phyloP scores from a whole-genome alignment of 2,888 invertebrate species.

The Branchinecta sandiegonensis region DNA sequence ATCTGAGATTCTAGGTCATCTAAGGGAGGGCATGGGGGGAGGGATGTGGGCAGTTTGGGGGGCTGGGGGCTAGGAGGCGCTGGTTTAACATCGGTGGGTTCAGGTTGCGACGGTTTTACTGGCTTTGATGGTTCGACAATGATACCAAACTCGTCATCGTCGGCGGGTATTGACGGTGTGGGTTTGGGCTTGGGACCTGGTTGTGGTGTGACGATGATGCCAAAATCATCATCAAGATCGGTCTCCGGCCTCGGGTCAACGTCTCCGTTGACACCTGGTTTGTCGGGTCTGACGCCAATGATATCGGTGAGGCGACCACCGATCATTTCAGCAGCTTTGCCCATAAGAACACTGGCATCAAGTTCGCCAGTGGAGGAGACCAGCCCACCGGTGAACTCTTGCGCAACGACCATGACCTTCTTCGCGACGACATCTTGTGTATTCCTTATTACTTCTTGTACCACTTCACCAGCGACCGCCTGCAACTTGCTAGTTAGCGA shows the following conservation, averaged over 20 bases:
- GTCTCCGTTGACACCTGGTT: neutral
- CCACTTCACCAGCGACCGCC: conserved; percentile 4
- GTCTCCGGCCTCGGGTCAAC: neutral
- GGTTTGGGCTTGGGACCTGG: conserved; percentile 12
- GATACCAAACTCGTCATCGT: neutral
- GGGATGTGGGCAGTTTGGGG: conserved; percentile 8
- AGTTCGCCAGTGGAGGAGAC: conserved; percentile 2
- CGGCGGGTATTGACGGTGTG: neutral
- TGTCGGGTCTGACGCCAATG: neutral
- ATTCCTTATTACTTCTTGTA: neutral
- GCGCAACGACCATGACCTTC: neutral
- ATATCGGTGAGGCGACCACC: neutral
- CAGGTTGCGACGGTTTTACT: neutral
- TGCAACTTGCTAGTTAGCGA: neutral
- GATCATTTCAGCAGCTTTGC: neutral
- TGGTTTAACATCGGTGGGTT: neutral
- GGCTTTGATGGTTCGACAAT: neutral
- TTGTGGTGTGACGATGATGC: neutral
- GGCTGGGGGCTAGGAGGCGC: neutral
- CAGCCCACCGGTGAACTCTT: neutral
- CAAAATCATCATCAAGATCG: neutral
- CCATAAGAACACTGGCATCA: neutral
- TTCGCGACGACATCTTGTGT: neutral
- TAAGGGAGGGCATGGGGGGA: neutral
- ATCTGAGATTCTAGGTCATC: conserved; percentile 15